These are phyloP conservation scores for Ochotona princeps DNA, from an alignment of 2,113 vertebrate species.

Conservation along the genomic window DNA sequence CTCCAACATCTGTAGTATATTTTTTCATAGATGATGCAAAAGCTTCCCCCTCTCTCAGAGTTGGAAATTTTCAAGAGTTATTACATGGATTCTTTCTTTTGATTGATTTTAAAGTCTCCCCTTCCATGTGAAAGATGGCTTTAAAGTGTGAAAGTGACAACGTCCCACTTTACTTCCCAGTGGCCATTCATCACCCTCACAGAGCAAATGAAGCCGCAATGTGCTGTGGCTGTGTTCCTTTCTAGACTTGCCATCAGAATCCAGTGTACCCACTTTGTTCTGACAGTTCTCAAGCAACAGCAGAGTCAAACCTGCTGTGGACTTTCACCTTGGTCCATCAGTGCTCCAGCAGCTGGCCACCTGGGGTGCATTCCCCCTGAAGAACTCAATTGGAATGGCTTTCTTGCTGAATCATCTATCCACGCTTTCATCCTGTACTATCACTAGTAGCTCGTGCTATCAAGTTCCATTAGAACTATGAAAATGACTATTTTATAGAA, in stretches of 20 bases:
- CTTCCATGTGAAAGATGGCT: background rate
- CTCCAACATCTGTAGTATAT: background rate
- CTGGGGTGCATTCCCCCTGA: background rate
- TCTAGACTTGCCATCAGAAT: background rate
- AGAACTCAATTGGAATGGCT: background rate
- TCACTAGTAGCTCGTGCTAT: background rate
- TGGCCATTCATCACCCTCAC: background rate
- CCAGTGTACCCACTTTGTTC: background rate
- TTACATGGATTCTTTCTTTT: background rate
- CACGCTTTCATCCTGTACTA: background rate
- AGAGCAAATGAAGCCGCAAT: background rate
- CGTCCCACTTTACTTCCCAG: background rate
- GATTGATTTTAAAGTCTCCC: background rate
- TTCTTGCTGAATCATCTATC: background rate
- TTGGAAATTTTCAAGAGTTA: background rate
- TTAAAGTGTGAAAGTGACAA: background rate
- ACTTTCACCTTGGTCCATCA: too few relatives aligned
- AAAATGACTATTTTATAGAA: background rate
- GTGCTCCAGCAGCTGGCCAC: fast-evolving
- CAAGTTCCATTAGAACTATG: background rate
- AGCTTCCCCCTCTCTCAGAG: background rate
- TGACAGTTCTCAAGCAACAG: background rate
- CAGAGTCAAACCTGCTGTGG: fast-evolving
- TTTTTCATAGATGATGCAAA: background rate
- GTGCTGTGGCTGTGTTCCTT: background rate